Conservation (phyloP, 2,797 vertebrate genomes). For the Schizopygopsis malacanthus region DNA sequence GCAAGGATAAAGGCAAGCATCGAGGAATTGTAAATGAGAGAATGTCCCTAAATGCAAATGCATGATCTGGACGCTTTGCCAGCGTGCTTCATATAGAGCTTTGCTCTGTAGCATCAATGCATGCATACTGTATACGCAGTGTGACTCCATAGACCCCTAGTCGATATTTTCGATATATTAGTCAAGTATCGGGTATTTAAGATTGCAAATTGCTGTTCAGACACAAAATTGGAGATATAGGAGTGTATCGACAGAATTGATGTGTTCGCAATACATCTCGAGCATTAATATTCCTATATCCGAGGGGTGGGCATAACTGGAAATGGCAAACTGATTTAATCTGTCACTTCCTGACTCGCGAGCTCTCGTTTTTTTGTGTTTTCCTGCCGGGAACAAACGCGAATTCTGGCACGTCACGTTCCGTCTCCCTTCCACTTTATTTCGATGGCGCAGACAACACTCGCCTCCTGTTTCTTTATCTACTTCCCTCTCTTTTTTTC, state of each 20-base stretch:
- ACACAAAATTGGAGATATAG: conserved; percentile 17
- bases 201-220: conserved; percentile 45
- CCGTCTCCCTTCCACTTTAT: conserved; percentile 79
- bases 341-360: conserved; percentile 59
- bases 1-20: conserved; percentile 47
- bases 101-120: conserved; percentile 32
- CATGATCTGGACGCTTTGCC: conserved; percentile 53
- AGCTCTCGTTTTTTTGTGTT: conserved; percentile 63
- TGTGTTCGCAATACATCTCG: not conserved
- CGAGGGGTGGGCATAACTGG: conserved; percentile 52
- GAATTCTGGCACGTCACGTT: conserved; percentile 55
- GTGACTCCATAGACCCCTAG: conserved; percentile 38
- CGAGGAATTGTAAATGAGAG: conserved; percentile 66
- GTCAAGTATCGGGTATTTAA: conserved; percentile 38
- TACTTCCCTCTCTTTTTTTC: conserved; percentile 81
- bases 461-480: conserved; percentile 89
- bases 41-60: conserved; percentile 50
- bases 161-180: conserved; percentile 39
- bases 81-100: conserved; percentile 42
- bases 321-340: conserved; percentile 72
- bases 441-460: conserved; percentile 82
- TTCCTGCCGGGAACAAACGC: conserved; percentile 59
- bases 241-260: conserved; percentile 23
- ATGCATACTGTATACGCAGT: conserved; percentile 44
- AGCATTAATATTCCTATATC: conserved; percentile 34